Evolutionary conservation across 1,140 invertebrate species (phyloP).

Genomic region (Drosophila pandora): DNA sequence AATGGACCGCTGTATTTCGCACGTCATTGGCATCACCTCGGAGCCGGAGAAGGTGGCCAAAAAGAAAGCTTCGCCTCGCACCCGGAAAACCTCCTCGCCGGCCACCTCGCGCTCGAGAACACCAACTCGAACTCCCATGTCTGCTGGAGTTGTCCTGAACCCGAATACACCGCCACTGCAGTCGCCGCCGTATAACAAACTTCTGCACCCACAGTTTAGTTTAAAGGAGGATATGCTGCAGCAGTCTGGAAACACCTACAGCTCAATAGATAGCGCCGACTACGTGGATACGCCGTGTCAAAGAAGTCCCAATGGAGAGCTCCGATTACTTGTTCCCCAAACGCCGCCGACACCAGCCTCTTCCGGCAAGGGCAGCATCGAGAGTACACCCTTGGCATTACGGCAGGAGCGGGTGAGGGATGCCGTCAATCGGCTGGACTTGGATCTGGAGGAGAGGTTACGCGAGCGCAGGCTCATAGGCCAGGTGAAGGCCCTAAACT

Average conservation of each 20-base stretch:
- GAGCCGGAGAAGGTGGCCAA: slow-evolving; percentile 84
- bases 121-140: slow-evolving; percentile 77
- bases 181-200: slow-evolving; percentile 79
- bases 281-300: slow-evolving; percentile 54
- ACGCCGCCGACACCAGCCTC: slow-evolving; percentile 52
- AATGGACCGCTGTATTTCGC: slow-evolving; percentile 91
- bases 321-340: slow-evolving; percentile 73
- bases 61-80: slow-evolving; percentile 84
- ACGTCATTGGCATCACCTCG: slow-evolving; percentile 89
- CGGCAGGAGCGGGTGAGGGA: slow-evolving; percentile 83
- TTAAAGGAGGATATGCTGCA: slow-evolving; percentile 74
- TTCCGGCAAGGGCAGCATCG: slow-evolving; percentile 30
- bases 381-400: slow-evolving; percentile 57
- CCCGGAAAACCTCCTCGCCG: slow-evolving; percentile 81
- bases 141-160: slow-evolving; percentile 71
- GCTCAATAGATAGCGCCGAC: slow-evolving; percentile 59
- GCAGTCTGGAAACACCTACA: slow-evolving; percentile 52
- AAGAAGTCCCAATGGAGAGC: slow-evolving; percentile 47
- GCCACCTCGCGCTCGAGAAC: slow-evolving; percentile 75
- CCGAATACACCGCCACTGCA: slow-evolving; percentile 72
- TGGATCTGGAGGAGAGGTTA: slow-evolving; percentile 87
- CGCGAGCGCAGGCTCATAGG: slow-evolving; percentile 89
- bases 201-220: slow-evolving; percentile 80
- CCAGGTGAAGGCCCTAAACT: slow-evolving; percentile 85
- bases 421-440: slow-evolving; percentile 88